phyloP scores from a whole-genome alignment of 2,888 invertebrate species.

The Lycocerus yunnanus region DNA sequence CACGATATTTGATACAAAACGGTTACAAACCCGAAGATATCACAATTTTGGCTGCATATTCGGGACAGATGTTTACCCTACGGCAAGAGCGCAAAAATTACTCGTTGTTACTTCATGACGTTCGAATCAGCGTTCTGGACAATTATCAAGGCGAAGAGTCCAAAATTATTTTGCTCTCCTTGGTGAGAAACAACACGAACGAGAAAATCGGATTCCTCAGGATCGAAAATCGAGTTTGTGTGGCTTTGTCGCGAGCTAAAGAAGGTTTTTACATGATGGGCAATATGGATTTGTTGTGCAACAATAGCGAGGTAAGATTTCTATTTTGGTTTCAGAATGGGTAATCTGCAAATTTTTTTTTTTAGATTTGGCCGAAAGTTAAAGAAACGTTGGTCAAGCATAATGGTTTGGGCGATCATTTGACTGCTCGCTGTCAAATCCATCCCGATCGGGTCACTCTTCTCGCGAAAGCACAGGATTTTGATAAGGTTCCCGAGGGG shows the following conservation, averaged over 20 bases:
- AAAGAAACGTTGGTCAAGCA: constrained; percentile 57
- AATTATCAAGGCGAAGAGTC: constrained; percentile 84
- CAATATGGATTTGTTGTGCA: constrained; percentile 65
- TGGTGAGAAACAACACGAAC: constrained; percentile 75
- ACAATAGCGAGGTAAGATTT: constrained; percentile 53
- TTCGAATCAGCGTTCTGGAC: constrained; percentile 72
- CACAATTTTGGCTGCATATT: constrained; percentile 75
- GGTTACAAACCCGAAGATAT: constrained; percentile 66
- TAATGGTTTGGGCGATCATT: constrained; percentile 59
- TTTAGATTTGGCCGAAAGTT: constrained; percentile 62
- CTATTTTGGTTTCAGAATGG: background rate
- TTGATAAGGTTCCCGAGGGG: constrained; percentile 60
- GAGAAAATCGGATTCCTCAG: constrained; percentile 72
- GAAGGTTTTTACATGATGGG: constrained; percentile 76
- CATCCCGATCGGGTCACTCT: constrained; percentile 55
- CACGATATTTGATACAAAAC: constrained; percentile 65
- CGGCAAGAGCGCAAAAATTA: constrained; percentile 54
- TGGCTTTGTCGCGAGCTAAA: constrained; percentile 75
- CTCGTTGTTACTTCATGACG: constrained; percentile 52
- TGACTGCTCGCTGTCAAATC: constrained; percentile 60
- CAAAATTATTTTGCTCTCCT: constrained; percentile 75
- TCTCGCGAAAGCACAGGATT: constrained; percentile 54
- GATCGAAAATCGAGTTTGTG: constrained; percentile 74
- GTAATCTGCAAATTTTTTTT: constrained; percentile 6
- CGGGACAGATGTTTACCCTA: constrained; percentile 68